These are phyloP conservation scores for Bombus confusus DNA, from an alignment of 1,140 invertebrate genomes.

Conservation along the genomic window DNA sequence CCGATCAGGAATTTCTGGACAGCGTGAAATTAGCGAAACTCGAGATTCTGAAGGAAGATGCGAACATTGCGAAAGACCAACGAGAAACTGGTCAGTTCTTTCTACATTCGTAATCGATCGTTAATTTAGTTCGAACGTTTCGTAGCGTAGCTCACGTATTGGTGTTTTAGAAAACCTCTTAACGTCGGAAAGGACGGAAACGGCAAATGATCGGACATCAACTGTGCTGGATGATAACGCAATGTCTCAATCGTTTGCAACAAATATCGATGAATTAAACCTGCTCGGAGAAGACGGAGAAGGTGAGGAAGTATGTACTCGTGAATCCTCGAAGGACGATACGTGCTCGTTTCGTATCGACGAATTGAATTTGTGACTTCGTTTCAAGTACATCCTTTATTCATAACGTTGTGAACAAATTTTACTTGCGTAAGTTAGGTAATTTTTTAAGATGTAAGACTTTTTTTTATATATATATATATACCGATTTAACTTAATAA, in stretches of 20 bases:
- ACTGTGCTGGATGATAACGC: background rate
- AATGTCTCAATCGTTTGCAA: slow-evolving; percentile 56
- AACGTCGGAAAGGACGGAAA: slow-evolving; percentile 8
- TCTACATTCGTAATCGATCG: background rate
- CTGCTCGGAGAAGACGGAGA: slow-evolving; percentile 68
- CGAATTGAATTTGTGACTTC: slow-evolving; percentile 69
- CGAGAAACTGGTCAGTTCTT: slow-evolving; percentile 66
- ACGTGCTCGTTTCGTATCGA: slow-evolving; percentile 67
- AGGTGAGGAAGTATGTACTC: slow-evolving; percentile 24
- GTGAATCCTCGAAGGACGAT: slow-evolving; percentile 8
- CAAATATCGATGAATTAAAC: slow-evolving; percentile 72
- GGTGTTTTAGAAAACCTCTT: slow-evolving; percentile 65
- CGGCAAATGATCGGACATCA: background rate
- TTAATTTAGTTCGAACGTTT: background rate
- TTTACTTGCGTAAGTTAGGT: background rate
- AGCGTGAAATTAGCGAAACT: slow-evolving; percentile 71
- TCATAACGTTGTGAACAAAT: background rate
- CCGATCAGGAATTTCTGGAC: slow-evolving; percentile 71
- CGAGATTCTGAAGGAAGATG: slow-evolving; percentile 59
- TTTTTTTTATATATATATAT: slow-evolving; percentile 22
- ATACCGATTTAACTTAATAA: slow-evolving; percentile 40
- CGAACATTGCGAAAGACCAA: slow-evolving; percentile 23
- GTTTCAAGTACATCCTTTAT: background rate
- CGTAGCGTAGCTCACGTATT: background rate
- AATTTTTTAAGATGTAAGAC: background rate